Percentiles rank a stretch among this genome's conserved stretches.
Evolutionary conservation across 2,797 vertebrate species (phyloP).

Genomic region (Mormyrus proboscirostris): DNA sequence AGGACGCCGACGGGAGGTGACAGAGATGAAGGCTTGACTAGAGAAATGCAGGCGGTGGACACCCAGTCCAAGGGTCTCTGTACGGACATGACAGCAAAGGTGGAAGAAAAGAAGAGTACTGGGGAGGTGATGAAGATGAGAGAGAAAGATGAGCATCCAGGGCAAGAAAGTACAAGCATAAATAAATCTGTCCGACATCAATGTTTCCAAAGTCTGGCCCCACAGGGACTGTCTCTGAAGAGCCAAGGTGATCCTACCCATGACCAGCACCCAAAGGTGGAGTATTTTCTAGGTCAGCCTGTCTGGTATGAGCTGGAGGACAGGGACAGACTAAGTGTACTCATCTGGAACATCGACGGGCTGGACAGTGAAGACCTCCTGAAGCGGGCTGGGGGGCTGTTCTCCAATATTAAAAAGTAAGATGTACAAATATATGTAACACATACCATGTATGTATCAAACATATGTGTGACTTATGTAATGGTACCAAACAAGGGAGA

Average conservation of each 20-base stretch:
- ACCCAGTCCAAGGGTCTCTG: neutral
- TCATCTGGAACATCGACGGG: conserved; percentile 45
- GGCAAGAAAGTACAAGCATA: neutral
- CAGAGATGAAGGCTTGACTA: conserved; percentile 7
- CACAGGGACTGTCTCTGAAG: conserved; percentile 25
- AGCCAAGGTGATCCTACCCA: neutral
- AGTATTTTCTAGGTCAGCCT: conserved; percentile 5
- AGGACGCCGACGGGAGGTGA: conserved; percentile 15
- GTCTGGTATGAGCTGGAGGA: conserved; percentile 4
- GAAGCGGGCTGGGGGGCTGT: conserved; percentile 26
- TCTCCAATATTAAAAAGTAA: conserved; percentile 37
- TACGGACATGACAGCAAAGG: neutral
- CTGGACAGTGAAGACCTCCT: conserved; percentile 31
- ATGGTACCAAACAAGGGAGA: neutral
- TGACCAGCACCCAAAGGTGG: neutral
- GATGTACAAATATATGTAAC: neutral
- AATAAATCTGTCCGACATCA: neutral
- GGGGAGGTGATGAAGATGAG: neutral
- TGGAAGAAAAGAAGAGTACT: neutral
- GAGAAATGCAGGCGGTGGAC: neutral
- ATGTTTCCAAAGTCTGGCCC: conserved; percentile 15
- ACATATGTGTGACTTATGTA: neutral
- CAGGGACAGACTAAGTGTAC: conserved; percentile 27
- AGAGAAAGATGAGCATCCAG: conserved; percentile 12
- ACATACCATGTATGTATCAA: neutral